Evolutionary conservation across 2,888 invertebrate species (phyloP), one percentile per base, ranked within the genome.

Genomic region (Ceratothoa steindachneri): DNA sequence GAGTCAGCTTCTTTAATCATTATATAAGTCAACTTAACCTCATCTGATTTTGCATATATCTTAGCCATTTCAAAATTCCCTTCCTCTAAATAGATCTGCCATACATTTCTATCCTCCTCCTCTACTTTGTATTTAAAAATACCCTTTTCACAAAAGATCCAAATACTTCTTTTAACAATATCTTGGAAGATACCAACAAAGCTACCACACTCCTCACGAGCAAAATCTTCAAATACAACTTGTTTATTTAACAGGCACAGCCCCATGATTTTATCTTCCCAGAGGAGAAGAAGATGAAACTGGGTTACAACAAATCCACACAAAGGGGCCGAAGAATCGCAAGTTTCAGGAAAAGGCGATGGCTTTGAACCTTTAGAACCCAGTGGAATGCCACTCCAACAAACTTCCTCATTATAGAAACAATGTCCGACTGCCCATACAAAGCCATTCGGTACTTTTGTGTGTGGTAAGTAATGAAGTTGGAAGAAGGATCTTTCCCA

Each of bases 381-480:
- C 83, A 1, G 85, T 85, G 80, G 84, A 86, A 29, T 81, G 80
- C 66, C 84, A 22, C 65, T 66, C 72, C 80, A 77, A 22, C 51
- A 55, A 12, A 77, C 66, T 77, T 82, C 84, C 93, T 92, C 87
- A 91, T 88, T 53, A 92, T 90, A 89, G 81, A 96, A 88, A 7
- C 93, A 94, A 29, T 90, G 89, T 81, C 91, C 93, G 22, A 92
- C 92, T 81, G 95, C 87, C 95, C 95, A 96, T 0, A 91, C 93
- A 86, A 94, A 93, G 1, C 89, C 88, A 82, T 89, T 90, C 0
- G 95, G 94, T 65, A 88, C 86, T n/a, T 66, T 31, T 5, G 77
- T 64, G 53, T 67, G 71, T 77, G 81, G 41, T 24, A 65, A 28
- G 67, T 80, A 76, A 69, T 69, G 74, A 12, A 79, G 60, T 53